These are phyloP conservation scores for Pyrgilauda ruficollis DNA, from an alignment of 2,113 vertebrate species.

Conservation along the genomic window DNA sequence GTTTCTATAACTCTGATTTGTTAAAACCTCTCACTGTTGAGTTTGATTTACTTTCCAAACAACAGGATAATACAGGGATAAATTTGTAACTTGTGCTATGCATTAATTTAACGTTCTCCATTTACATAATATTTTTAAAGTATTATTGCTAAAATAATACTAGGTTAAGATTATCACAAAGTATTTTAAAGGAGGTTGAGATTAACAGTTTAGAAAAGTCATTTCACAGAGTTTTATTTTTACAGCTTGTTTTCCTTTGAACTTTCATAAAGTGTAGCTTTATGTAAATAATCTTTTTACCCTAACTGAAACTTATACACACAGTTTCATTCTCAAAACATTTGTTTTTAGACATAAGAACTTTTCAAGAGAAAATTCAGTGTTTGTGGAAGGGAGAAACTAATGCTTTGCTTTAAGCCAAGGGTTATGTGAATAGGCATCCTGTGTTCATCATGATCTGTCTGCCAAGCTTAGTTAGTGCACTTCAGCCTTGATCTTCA, in stretches of 20 bases:
- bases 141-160: constrained; percentile 8
- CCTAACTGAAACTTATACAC: not conserved
- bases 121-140: not conserved
- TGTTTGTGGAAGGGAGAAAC: not conserved
- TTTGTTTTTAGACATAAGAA: not conserved
- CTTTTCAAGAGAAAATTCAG: not conserved
- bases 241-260: not conserved
- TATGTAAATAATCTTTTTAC: not conserved
- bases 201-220: not conserved
- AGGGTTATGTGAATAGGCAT: not conserved
- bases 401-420: not conserved
- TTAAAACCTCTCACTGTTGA: not conserved
- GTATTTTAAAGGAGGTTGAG: not conserved
- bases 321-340: constrained; percentile 1
- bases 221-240: not conserved
- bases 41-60: not conserved
- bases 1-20: not conserved
- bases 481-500: not conserved
- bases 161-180: not conserved
- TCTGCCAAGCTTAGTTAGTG: not conserved
- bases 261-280: not conserved
- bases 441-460: not conserved
- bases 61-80: not conserved
- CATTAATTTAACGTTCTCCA: not conserved
- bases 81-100: not conserved